Percentiles rank a stretch among this genome's conserved stretches.
Evolutionary conservation across 2,888 invertebrate species (phyloP).

Genomic region (Tortrix viridana): DNA sequence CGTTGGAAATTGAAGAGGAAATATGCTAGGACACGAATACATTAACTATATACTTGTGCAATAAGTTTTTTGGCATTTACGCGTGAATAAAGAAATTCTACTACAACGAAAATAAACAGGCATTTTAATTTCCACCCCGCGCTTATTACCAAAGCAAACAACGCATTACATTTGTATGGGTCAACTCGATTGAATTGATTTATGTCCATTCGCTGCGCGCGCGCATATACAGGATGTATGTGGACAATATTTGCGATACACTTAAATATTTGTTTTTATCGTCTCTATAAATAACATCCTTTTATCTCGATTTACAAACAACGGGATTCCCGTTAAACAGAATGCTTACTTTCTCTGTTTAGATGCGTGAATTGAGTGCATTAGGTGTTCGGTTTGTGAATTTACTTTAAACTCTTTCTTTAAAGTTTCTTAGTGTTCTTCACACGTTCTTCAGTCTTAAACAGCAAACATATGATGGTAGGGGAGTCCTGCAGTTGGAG

Average conservation of each 20-base stretch:
- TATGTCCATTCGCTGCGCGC: constrained; percentile 3
- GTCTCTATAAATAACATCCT: neutral
- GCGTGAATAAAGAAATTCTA: no score
- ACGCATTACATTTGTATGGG: constrained; percentile 17
- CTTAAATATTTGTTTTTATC: neutral
- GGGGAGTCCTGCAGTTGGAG: no score
- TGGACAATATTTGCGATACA: constrained; percentile 10
- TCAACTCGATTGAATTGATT: constrained; percentile 33
- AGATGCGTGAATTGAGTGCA: neutral
- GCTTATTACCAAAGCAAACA: constrained; percentile 16
- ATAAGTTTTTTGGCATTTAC: no score
- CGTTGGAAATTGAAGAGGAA: no score
- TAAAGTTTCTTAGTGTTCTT: no score
- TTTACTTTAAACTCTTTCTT: no score
- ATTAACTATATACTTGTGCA: no score
- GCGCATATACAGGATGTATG: constrained; percentile 26
- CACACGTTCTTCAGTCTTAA: no score
- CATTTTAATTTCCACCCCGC: constrained; percentile 5
- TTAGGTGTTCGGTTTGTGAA: no score
- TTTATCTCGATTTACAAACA: neutral
- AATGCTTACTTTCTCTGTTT: neutral
- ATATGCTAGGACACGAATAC: no score
- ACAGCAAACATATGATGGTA: no score
- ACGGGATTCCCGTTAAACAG: neutral
- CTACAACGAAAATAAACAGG: neutral